A percentile compares a stretch with the other conserved stretches of the same genome.
phyloP scores from a whole-genome alignment of 2,113 vertebrate species.

The Vimba vimba region DNA sequence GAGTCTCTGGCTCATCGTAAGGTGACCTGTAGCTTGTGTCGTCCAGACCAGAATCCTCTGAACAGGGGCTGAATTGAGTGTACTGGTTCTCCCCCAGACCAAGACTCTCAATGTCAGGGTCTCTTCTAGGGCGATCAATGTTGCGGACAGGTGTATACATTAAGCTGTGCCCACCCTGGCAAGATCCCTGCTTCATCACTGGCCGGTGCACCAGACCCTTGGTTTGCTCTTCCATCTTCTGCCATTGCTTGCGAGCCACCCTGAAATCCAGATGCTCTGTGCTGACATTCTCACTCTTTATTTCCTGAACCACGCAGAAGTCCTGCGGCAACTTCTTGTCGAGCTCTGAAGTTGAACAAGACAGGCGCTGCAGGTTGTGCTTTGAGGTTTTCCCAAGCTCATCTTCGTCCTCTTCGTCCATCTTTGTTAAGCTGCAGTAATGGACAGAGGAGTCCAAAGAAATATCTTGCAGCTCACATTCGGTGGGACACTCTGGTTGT shows the following conservation, averaged over 20 bases:
- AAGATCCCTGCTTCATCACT: slow-evolving; percentile 59
- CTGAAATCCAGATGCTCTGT: slow-evolving; percentile 81
- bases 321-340: slow-evolving; percentile 77
- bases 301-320: slow-evolving; percentile 79
- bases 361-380: slow-evolving; percentile 52
- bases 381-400: slow-evolving; percentile 67
- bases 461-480: slow-evolving; percentile 65
- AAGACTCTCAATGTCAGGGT: slow-evolving; percentile 68
- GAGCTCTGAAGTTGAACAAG: slow-evolving; percentile 59
- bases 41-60: slow-evolving; percentile 78
- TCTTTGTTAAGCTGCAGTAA: slow-evolving; percentile 72
- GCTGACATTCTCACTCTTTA: slow-evolving; percentile 77
- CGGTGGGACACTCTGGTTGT: slow-evolving; percentile 45
- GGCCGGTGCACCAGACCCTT: slow-evolving; percentile 68
- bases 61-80: slow-evolving; percentile 78
- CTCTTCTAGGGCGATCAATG: slow-evolving; percentile 69
- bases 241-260: slow-evolving; percentile 77
- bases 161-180: slow-evolving; percentile 72
- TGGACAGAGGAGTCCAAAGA: slow-evolving; percentile 65
- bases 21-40: slow-evolving; percentile 77
- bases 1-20: slow-evolving; percentile 75
- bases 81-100: slow-evolving; percentile 70
- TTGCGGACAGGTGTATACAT: slow-evolving; percentile 78
- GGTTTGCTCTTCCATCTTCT: slow-evolving; percentile 78
- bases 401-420: slow-evolving; percentile 72